Base-by-base conservation (phyloP, 2,797 vertebrate species). In the Dicrostonyx torquatus region DNA sequence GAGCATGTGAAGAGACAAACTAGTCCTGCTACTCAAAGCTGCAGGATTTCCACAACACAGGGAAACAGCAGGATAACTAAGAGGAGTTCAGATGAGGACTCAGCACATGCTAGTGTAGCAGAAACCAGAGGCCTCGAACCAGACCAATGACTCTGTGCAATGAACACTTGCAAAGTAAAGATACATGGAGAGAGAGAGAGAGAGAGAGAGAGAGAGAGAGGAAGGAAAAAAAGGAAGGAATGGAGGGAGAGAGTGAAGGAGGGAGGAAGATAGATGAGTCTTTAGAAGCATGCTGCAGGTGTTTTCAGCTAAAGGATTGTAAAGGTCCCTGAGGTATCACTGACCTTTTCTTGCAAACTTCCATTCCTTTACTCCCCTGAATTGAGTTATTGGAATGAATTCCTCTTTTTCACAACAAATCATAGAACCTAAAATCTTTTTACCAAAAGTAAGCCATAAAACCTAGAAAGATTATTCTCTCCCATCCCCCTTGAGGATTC, bases 181-280 rank as follows among this genome's bases (percentile, higher is more conserved):
- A 45, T 75, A 14, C 43, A 26, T 45, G 40, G 13, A 24, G 1
- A 22, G 31, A 26, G 14, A 60, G 22, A 26, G 1, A 60, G 9
- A 0, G 9, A 60, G 58, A 0, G 26, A 31, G 29, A 1, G 18
- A 10, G n/a, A 1, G 18, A 10, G 34, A 10, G 8, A n/a, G 14
- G 5, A n/a, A 68, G 14, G 20, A 9, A 24, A 60, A 6, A 7
- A 58, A 58, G 17, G 7, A 60, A 26, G 22, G 10, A 62, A 26
- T 7, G 20, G 14, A 60, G 58, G 24, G 15, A 60, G 22, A 1
- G 1, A 60, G 24, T 8, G 29, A 70, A 17, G 1, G 18, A 20
- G 34, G 9, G 18, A 11, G n/a, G 18, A 20, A 37, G n/a, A 37
- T n/a, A 93, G 83, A 53, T 26, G 58, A 31, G 31, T 26, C 22